Percentiles rank a stretch among this genome's conserved stretches.
phyloP scores from a whole-genome alignment of 2,113 vertebrate genomes.

The Microtus pennsylvanicus region DNA sequence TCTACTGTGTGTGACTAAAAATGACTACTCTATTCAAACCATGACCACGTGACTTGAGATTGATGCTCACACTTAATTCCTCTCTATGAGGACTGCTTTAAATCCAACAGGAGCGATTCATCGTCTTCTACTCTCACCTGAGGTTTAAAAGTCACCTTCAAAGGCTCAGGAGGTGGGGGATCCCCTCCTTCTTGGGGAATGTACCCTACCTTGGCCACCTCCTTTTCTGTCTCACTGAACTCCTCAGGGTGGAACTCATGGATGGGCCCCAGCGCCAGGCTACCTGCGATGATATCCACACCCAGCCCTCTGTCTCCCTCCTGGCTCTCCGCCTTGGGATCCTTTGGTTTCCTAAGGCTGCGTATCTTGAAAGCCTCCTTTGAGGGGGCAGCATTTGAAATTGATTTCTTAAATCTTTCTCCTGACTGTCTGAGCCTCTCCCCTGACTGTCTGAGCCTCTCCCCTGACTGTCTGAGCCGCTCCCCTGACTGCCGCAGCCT shows the following conservation, averaged over 20 bases:
- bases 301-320: conserved; percentile 89
- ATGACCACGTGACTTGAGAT: neutral
- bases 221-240: conserved; percentile 89
- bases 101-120: conserved; percentile 87
- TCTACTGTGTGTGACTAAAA: neutral
- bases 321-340: conserved; percentile 90
- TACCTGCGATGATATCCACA: conserved; percentile 76
- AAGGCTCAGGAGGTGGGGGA: conserved; percentile 78
- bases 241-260: conserved; percentile 90
- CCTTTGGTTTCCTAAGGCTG: conserved; percentile 91
- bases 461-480: conserved; percentile 92
- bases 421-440: conserved; percentile 93
- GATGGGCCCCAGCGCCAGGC: conserved; percentile 87
- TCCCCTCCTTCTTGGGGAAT: conserved; percentile 81
- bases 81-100: conserved; percentile 92
- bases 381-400: conserved; percentile 92
- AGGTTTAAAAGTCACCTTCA: conserved; percentile 84
- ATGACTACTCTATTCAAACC: conserved; percentile 13
- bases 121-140: conserved; percentile 88
- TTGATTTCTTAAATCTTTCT: conserved; percentile 93
- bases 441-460: conserved; percentile 92
- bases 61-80: neutral
- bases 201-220: conserved; percentile 85
- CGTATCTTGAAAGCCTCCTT: conserved; percentile 94
- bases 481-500: conserved; percentile 95